Evolutionary conservation across 2,113 vertebrate genomes (phyloP), one percentile per base, ranked within the genome.

Genomic region (Limanda limanda): DNA sequence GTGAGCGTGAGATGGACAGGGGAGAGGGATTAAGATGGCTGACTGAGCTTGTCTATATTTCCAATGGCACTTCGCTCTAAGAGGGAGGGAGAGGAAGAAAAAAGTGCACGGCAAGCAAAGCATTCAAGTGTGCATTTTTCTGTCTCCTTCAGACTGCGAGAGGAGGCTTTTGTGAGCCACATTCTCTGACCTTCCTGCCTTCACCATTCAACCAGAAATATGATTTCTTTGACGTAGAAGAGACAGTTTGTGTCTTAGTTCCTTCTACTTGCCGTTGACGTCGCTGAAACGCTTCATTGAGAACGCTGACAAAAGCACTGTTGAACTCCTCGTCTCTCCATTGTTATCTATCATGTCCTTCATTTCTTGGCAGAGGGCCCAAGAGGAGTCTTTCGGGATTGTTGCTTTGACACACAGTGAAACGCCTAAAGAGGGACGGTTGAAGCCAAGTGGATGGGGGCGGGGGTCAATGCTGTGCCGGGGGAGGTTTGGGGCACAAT

Each of bases 11-110:
- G 91, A 91, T 86, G 83, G 88, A 91, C 86, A 89, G 87, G 81
- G 81, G 76, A 88, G 94, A 94, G 91, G 95, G 96, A 96, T 96
- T 95, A 95, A 95, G 95, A 95, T 91, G 94, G 95, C 94, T 91
- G 95, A 94, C 93, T 91, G 92, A 91, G 88, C 91, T 86, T 85
- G 91, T 89, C 93, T 91, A 90, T 87, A 89, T 94, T 92, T 93
- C 90, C 88, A 91, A 91, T 92, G 92, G 94, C 94, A 92, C 94
- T 95, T 90, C 0, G 68, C 76, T 88, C 65, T 94, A 76, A 88
- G 85, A 91, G 83, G 80, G 71, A 83, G 71, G 76, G 68, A 48
- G 68, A 83, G 61, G 83, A 74, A 47, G 65, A 75, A 79, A 91
- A 91, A 89, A 89, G 80, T 87, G 84, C 83, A 76, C 70, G 51